Percentiles rank a stretch among this genome's conserved stretches.
Evolutionary conservation across 1,140 invertebrate genomes (phyloP).

Genomic region (Drosophila bocki): DNA sequence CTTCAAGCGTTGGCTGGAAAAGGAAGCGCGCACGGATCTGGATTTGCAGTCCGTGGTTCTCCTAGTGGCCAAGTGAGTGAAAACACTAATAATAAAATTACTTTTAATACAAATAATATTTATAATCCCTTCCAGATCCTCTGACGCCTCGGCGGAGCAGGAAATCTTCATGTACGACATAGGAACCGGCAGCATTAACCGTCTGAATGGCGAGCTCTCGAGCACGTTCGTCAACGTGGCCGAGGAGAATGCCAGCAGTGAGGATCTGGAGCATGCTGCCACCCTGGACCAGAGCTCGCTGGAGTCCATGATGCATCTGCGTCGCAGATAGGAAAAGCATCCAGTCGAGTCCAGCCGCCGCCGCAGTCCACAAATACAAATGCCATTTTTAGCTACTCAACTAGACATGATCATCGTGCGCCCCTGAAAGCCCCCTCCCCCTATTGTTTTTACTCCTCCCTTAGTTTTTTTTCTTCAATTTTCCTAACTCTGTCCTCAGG

Average conservation of each 20-base stretch:
- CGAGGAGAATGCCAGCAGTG: constrained; percentile 91
- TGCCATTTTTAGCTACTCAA: constrained; percentile 79
- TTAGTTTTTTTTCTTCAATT: constrained; percentile 28
- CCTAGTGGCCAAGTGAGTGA: constrained; percentile 91
- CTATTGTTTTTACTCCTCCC: constrained; percentile 19
- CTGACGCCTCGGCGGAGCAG: constrained; percentile 86
- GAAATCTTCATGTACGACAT: constrained; percentile 95
- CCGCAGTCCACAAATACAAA: constrained; percentile 43
- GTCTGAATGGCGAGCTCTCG: constrained; percentile 90
- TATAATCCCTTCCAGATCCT: constrained; percentile 38
- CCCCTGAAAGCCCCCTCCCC: constrained; percentile 11
- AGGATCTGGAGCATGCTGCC: constrained; percentile 88
- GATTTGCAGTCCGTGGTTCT: constrained; percentile 92
- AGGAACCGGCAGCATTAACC: constrained; percentile 88
- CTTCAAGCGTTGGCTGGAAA: constrained; percentile 92
- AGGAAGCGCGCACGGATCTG: constrained; percentile 89
- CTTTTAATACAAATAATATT: not conserved
- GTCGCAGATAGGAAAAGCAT: constrained; percentile 61
- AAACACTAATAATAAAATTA: not conserved
- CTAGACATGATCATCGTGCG: constrained; percentile 55
- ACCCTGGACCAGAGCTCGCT: constrained; percentile 86
- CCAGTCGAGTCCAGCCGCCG: constrained; percentile 28
- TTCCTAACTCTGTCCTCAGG: constrained; percentile 27
- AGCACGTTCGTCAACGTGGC: constrained; percentile 93
- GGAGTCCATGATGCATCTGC: constrained; percentile 83